Evolutionary conservation across 2,797 vertebrate species (phyloP), one percentile per base, ranked within the genome.

Genomic region (Danio albolineatus): DNA sequence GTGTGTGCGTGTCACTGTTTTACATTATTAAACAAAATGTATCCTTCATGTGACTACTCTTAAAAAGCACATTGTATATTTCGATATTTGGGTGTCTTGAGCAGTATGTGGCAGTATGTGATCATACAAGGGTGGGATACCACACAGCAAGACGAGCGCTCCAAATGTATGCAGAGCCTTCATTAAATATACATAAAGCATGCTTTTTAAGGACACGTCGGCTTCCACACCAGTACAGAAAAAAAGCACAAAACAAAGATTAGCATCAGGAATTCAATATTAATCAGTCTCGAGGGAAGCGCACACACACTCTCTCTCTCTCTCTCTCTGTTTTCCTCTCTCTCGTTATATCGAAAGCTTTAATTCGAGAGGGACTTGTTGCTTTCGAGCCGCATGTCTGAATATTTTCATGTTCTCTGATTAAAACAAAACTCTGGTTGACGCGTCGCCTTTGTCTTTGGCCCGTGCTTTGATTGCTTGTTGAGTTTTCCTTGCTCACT

Each of bases 241-340:
- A 80, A 85, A 88, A 84, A 83, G 91, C 91, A 88, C 89, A 90
- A 90, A 93, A 91, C 91, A 93, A 92, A 94, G 93, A 93, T 92
- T 91, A 88, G 92, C 93, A 93, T 94, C 92, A 93, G 93, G 92
- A 92, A 92, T 93, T 93, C 91, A 92, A 91, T 91, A 91, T 90
- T 95, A 95, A 95, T 95, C 93, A 94, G 93, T 93, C 94, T 93
- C 93, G 21, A 88, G 94, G 92, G 94, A 93, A 67, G 44, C 76
- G n/a, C 41, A 65, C 70, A 57, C 49, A 41, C 17, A 0, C 54
- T 2, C 14, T 2, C 46, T 4, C 43, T 21, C 60, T 14, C 64
- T 74, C 72, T 28, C 44, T 60, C 74, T 81, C 70, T 49, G 1
- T 62, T 14, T 28, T 70, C 39, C 19, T 28, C 76, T 76, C 78